Evolutionary conservation across 2,888 invertebrate genomes (phyloP).

Genomic region (Drosophila meridionalis): DNA sequence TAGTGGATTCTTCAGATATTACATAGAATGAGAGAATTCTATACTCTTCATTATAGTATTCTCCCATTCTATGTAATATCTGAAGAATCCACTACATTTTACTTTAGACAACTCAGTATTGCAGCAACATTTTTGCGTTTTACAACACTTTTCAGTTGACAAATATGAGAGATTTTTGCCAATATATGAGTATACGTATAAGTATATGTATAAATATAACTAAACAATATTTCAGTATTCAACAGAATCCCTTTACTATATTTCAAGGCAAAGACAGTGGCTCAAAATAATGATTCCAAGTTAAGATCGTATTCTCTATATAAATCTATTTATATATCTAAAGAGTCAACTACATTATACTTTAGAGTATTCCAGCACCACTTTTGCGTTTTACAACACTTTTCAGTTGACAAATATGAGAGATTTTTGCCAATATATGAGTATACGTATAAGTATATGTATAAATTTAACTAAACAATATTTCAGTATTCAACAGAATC

Average conservation of each 20-base stretch:
- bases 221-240: too few species aligned
- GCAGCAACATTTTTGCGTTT: neutral
- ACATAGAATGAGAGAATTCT: neutral
- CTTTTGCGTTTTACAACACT: conserved; percentile 1
- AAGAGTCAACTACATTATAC: too few species aligned
- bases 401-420: neutral
- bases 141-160: conserved; percentile 1
- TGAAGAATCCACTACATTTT: neutral
- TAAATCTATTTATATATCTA: too few species aligned
- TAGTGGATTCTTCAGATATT: neutral
- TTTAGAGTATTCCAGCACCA: too few species aligned
- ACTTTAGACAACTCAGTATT: neutral
- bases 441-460: neutral
- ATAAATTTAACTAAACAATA: too few species aligned
- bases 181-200: neutral
- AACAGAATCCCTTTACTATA: too few species aligned
- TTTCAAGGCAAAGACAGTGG: too few species aligned
- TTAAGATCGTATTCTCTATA: too few species aligned
- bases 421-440: conserved; percentile 12
- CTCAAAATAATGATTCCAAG: too few species aligned
- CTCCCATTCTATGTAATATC: neutral
- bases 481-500: too few species aligned
- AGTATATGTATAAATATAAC: too few species aligned
- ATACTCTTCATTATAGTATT: neutral
- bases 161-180: conserved; percentile 7